A percentile compares a stretch with the other conserved stretches of the same genome.
Conservation (phyloP, 1,140 invertebrate genomes). For the Phymastichus coffea region DNA sequence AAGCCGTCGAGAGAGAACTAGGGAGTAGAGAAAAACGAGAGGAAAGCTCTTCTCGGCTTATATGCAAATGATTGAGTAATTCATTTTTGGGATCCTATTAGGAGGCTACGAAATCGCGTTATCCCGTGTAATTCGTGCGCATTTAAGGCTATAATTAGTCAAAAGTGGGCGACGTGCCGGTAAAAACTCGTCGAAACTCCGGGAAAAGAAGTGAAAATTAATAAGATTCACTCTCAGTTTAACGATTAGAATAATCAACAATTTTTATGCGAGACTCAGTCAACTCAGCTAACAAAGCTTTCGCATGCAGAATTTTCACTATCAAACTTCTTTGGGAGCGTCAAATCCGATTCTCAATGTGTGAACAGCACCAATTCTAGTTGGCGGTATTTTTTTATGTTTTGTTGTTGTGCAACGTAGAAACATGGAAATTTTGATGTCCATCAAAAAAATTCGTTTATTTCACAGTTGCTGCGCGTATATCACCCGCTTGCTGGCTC, state of each 20-base stretch:
- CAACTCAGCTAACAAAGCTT: no score
- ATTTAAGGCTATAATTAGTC: conserved; percentile 19
- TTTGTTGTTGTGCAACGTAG: no score
- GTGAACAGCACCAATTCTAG: no score
- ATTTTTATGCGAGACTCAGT: no score
- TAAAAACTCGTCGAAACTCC: neutral
- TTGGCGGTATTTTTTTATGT: no score
- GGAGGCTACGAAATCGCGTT: conserved; percentile 26
- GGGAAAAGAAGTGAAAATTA: neutral
- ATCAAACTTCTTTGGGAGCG: no score
- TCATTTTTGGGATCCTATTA: conserved; percentile 50
- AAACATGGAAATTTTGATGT: no score
- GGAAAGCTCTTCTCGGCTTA: conserved; percentile 44
- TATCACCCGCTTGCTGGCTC: no score
- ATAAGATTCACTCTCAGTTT: neutral
- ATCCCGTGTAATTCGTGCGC: conserved; percentile 22
- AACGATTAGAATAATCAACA: no score
- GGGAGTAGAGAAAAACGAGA: conserved; percentile 25
- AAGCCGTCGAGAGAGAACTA: neutral
- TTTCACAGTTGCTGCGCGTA: conserved; percentile 42
- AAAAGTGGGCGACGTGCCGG: conserved; percentile 15
- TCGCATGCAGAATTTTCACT: no score
- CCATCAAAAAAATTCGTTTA: conserved; percentile 46
- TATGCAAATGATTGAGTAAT: conserved; percentile 48
- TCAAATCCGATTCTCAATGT: no score